Evolutionary conservation across 2,888 invertebrate species (phyloP), one percentile per base, ranked within the genome.

Genomic region (Drosophila meridiana): DNA sequence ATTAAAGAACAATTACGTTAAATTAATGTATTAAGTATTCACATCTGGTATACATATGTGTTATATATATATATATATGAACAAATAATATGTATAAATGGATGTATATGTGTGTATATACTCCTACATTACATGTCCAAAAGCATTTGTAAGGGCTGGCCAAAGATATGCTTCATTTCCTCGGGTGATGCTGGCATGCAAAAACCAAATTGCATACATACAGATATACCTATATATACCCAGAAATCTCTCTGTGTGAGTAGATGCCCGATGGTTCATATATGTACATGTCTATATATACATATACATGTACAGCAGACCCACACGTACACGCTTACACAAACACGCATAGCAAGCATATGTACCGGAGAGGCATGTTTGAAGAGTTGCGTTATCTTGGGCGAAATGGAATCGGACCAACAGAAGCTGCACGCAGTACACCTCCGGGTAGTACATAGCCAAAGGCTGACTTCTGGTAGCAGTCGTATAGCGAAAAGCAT

Each of bases 361-460:
- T 83, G 80, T 70, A 83, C 67, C 60, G 61, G 65, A 69, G 69
- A 70, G 78, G 69, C 73, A 83, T 83, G 70, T 89, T 87, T 73
- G 84, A 84, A 89, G 78, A 83, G 89, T 80, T 66, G 69, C 69
- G 76, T 69, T 90, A 87, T 89, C 89, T 87, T 90, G 87, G 82
- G 66, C 66, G 77, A 73, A 76, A 64, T 75, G 69, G 58, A 69
- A 87, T 69, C 70, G 77, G 82, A 73, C 84, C 89, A 91, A 88
- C 92, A 91, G 93, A 90, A 92, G 91, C 92, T 92, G 90, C 89
- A 91, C 91, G 91, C 91, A 88, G 91, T 91, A 92, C 92, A 92
- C 93, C 93, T 92, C 92, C 93, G 92, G 93, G 93, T 92, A 91
- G 91, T 92, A 89, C 90, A 93, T 93, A 91, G 93, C 93, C 93